Evolutionary conservation across 92 coral and sea anemone genomes (phyloP), one percentile per base, ranked within the genome.

Genomic region (Palythoa grandiflora): DNA sequence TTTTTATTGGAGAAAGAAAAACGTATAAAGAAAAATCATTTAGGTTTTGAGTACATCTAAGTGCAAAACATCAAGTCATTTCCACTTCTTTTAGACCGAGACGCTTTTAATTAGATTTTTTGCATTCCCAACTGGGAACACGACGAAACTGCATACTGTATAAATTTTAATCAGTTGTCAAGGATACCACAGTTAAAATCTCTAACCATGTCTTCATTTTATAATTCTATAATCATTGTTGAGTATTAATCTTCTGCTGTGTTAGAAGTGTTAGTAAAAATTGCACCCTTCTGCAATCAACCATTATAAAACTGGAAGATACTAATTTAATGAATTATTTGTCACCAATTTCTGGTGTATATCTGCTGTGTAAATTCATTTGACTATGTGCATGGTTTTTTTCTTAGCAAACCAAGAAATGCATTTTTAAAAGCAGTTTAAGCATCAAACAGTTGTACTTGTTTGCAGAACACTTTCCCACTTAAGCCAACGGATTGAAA

Each of bases 381-480:
- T 44, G 47, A 20, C 60, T 63, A 63, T 63, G 70, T 3, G 44
- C 11, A 6, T 20, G 40, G 14, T 21, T n/a, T 81, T 81, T 77
- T 48, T 19, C 36, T 20, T 19, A 21, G 28, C 8, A 21, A 61
- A 61, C 11, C 44, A 48, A 20, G 14, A 2, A 68, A 19, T 11
- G 37, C 14, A 40, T 28, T 65, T 68, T 66, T 66, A 51, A 81
- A 80, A 66, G 44, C 19, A 1, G n/a, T 21, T 66, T 13, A n/a
- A 66, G 86, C 19, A 40, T 48, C 40, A 81, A 81, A 81, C 48
- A 61, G 19, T 6, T 52, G 20, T 16, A 48, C 55, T 12, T 81
- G 86, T 81, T 81, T 81, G 86, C 48, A 36, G 21, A 63, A 63
- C 75, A 66, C 61, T 81, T 81, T 81, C 38, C 66, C 47, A 20